Percentiles rank a stretch among this genome's conserved stretches.
These are phyloP conservation scores for Syngnathus rostellatus DNA, from an alignment of 2,797 vertebrate species.

Conservation along the genomic window DNA sequence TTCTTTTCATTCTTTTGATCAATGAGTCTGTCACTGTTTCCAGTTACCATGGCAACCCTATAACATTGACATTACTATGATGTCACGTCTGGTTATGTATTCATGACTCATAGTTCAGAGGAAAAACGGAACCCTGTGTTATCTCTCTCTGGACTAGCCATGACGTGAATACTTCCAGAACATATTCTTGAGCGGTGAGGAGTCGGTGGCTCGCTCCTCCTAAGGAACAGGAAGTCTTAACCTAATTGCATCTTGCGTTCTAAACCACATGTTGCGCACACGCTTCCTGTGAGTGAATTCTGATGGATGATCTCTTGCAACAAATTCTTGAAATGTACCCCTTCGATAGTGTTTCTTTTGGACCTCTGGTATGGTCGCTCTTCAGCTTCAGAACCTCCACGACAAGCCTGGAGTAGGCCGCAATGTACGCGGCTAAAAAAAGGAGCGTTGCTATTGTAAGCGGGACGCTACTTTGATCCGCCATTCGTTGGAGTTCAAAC, in stretches of 20 bases:
- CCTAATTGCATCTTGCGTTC: conserved; percentile 18
- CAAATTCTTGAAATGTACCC: too few species aligned
- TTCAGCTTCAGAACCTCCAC: background rate
- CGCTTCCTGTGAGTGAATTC: conserved; percentile 8
- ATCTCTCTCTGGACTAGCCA: background rate
- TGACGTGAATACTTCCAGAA: background rate
- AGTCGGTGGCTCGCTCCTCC: background rate
- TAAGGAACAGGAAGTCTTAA: conserved; percentile 7
- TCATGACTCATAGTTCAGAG: conserved; percentile 4
- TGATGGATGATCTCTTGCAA: background rate
- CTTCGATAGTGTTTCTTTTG: background rate
- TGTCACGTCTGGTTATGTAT: conserved; percentile 22
- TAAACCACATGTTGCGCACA: conserved; percentile 36
- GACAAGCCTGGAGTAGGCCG: background rate
- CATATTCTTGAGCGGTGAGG: background rate
- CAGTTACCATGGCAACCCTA: conserved; percentile 56
- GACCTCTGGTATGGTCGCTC: too few species aligned
- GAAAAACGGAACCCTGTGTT: background rate
- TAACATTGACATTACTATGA: conserved; percentile 44
- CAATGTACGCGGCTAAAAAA: conserved; percentile 1
- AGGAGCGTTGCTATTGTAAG: background rate
- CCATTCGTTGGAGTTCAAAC: conserved; percentile 21
- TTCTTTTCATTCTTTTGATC: conserved; percentile 14
- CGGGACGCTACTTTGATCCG: background rate
- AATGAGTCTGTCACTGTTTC: conserved; percentile 51